Evolutionary conservation across 1,140 invertebrate genomes (phyloP), one percentile per base, ranked within the genome.

Genomic region (Lepidostoma basale): DNA sequence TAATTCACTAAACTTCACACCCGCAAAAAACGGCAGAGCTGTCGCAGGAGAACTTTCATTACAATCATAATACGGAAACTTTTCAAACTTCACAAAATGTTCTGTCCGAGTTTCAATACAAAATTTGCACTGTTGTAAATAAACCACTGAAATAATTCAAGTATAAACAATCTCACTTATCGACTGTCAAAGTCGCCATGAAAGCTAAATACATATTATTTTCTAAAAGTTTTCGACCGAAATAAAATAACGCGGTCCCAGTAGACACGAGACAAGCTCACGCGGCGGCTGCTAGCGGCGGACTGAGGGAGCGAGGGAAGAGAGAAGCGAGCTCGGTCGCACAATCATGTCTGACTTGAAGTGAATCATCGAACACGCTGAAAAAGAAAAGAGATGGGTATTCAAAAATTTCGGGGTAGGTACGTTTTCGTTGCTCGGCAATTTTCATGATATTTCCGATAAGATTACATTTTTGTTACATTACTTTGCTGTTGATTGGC

Each of bases 121-220:
- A 16, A 16, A 28, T 39, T 16, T 33, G 14, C 52, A 56, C 52
- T 60, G 36, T 40, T 22, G 54, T 39, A 42, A 16, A n/a, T 14
- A 42, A 25, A 40, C 23, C 36, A 60, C 39, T 40, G 25, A 40
- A 42, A 25, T 42, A 16, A 16, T 60, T 42, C 25, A 30, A 22
- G 36, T 25, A 22, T 40, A 60, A 42, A 23, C 26, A 26, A 60
- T 6, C 30, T 6, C 30, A 33, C 30, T 5, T 6, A 40, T 60
- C 39, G 56, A 60, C 52, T 56, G 52, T 56, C 52, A 56, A 56
- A 56, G 52, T 56, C 52, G 52, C 47, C 47, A 52, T 52, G 23
- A 26, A 52, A 40, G 36, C 39, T 23, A 60, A 40, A 60, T 6
- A 33, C 5, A 40, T 60, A 40, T 26, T 60, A 22, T 40, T 60